Evolutionary conservation across 1,140 invertebrate genomes (phyloP).

Genomic region (Leptoteleia sp.): DNA sequence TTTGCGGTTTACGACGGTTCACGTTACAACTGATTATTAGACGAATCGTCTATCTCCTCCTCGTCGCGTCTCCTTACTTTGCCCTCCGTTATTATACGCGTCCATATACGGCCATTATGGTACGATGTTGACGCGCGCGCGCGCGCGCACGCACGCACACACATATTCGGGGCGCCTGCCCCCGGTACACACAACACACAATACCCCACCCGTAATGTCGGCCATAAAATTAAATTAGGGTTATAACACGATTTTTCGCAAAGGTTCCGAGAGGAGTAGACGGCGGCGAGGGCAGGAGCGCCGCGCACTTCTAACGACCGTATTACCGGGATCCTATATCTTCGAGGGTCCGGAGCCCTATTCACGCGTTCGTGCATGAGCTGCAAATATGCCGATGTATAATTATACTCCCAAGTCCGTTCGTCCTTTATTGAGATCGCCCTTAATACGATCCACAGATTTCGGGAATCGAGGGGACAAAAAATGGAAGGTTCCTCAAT

Average conservation of each 20-base stretch:
- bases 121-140: constrained; percentile 63
- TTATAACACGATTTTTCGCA: constrained; percentile 82
- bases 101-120: constrained; percentile 79
- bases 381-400: constrained; percentile 57
- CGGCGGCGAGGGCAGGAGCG: constrained; percentile 13
- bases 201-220: constrained; percentile 77
- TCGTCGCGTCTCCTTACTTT: constrained; percentile 46
- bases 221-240: constrained; percentile 82
- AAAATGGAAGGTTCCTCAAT: constrained; percentile 13
- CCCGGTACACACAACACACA: constrained; percentile 74
- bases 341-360: constrained; percentile 36
- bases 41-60: constrained; percentile 67
- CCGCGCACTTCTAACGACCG: constrained; percentile 69
- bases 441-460: too few species aligned
- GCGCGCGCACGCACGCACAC: too few species aligned
- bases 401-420: constrained; percentile 45
- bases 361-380: constrained; percentile 56
- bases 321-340: constrained; percentile 65
- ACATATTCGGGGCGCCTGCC: too few species aligned
- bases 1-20: constrained; percentile 80
- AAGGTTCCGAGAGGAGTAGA: constrained; percentile 72
- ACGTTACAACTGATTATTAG: constrained; percentile 82
- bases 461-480: constrained; percentile 7
- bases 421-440: constrained; percentile 51
- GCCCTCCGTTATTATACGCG: constrained; percentile 77